Conservation (phyloP, 2,888 invertebrate species). For the Marasmarcha lunaedactyla region DNA sequence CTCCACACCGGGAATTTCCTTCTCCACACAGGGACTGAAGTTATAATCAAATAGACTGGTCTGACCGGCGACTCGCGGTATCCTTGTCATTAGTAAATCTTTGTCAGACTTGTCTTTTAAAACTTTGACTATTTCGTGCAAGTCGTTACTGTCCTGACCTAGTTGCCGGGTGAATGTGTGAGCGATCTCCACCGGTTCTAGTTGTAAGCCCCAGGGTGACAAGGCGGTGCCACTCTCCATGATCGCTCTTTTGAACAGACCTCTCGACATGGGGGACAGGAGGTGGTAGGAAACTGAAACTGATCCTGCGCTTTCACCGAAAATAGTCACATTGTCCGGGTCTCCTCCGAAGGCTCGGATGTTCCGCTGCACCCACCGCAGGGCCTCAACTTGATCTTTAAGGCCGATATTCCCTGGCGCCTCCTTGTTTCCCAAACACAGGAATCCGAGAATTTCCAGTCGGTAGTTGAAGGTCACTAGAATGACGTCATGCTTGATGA, state of each 20-base stretch:
- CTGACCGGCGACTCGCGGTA: slow-evolving; percentile 43
- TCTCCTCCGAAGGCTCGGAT: slow-evolving; percentile 49
- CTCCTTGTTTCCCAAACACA: slow-evolving; percentile 47
- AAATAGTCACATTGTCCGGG: slow-evolving; percentile 45
- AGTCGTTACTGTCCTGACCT: slow-evolving; percentile 31
- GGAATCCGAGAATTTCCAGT: slow-evolving; percentile 48
- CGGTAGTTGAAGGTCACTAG: slow-evolving; percentile 40
- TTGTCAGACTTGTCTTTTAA: slow-evolving; percentile 29
- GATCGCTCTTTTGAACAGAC: slow-evolving; percentile 47
- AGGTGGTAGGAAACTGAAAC: slow-evolving; percentile 47
- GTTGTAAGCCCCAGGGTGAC: slow-evolving; percentile 50
- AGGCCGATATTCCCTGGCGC: slow-evolving; percentile 53
- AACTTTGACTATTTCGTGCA: slow-evolving; percentile 32
- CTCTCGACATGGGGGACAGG: slow-evolving; percentile 47
- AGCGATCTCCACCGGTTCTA: slow-evolving; percentile 42
- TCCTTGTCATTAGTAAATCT: slow-evolving; percentile 32
- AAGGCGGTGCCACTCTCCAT: slow-evolving; percentile 53
- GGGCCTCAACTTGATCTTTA: slow-evolving; percentile 52
- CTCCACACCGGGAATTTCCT: slow-evolving; percentile 24
- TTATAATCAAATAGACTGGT: slow-evolving; percentile 37
- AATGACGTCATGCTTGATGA: slow-evolving; percentile 28
- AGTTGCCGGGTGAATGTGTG: slow-evolving; percentile 33
- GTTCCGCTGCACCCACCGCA: slow-evolving; percentile 45
- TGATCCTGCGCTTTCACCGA: slow-evolving; percentile 59
- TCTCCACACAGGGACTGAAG: slow-evolving; percentile 53